Evolutionary conservation across 2,113 vertebrate genomes (phyloP).

Genomic region (Tyto alba): DNA sequence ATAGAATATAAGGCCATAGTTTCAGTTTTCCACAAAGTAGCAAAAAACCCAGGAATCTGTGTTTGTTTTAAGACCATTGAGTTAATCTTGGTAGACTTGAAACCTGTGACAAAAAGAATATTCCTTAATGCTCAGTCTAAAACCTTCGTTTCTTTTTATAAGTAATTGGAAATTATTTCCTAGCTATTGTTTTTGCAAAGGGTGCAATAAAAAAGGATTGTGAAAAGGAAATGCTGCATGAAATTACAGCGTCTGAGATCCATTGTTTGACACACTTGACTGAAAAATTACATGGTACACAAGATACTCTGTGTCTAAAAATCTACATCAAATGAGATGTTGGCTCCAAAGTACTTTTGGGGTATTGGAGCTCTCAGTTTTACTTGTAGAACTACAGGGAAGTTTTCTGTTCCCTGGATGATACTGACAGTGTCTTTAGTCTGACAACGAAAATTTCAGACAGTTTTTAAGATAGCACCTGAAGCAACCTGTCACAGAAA

Average conservation of each 20-base stretch:
- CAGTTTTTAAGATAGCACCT: not conserved
- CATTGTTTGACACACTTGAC: slow-evolving; percentile 57
- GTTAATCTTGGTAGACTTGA: not conserved
- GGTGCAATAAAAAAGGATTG: not conserved
- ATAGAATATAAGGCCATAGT: not conserved
- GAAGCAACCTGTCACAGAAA: not conserved
- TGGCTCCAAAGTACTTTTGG: slow-evolving; percentile 22
- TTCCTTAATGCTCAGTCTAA: not conserved
- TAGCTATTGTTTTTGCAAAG: slow-evolving; percentile 20
- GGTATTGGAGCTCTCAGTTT: not conserved
- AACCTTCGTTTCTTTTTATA: not conserved
- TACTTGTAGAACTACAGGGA: not conserved
- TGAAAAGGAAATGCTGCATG: slow-evolving; percentile 14
- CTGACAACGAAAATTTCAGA: not conserved
- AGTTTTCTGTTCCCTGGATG: not conserved
- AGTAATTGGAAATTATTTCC: not conserved
- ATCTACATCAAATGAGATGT: slow-evolving; percentile 58
- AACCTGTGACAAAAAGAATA: not conserved
- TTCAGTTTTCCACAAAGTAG: no score
- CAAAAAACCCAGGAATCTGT: not conserved
- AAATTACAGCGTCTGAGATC: slow-evolving; percentile 35
- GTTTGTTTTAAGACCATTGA: not conserved
- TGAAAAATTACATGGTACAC: slow-evolving; percentile 56
- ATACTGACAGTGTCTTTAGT: not conserved
- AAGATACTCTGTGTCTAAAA: slow-evolving; percentile 43